These are phyloP conservation scores for Nebria salina DNA, from an alignment of 2,888 invertebrate genomes.

Conservation along the genomic window DNA sequence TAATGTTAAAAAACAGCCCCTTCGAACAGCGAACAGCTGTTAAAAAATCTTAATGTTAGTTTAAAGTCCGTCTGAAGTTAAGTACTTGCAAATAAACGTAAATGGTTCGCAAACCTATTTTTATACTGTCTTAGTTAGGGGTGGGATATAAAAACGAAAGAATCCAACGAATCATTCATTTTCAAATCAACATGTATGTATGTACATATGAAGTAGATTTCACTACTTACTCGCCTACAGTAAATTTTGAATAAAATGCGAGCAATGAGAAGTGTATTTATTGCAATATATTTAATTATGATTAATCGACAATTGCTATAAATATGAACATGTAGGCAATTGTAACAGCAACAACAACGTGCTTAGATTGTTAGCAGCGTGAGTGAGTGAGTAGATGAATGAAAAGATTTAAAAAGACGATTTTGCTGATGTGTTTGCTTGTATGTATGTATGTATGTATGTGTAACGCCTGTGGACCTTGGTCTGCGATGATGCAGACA, in stretches of 20 bases:
- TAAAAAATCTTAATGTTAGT: conserved; percentile 62
- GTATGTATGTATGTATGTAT: background rate
- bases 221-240: no score
- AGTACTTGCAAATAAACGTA: conserved; percentile 59
- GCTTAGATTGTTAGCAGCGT: no score
- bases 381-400: no score
- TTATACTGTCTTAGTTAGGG: background rate
- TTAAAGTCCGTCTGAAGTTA: conserved; percentile 61
- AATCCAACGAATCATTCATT: background rate
- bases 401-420: conserved; percentile 7
- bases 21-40: conserved; percentile 53
- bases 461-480: background rate
- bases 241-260: no score
- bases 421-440: background rate
- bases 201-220: no score
- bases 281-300: no score
- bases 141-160: background rate
- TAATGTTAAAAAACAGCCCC: conserved; percentile 53
- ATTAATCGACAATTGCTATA: no score
- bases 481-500: conserved; percentile 16
- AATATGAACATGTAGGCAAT: no score
- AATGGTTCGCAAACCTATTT: conserved; percentile 21
- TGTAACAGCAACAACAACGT: no score
- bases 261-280: no score
- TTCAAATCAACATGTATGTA: no score